Evolutionary conservation across 1,140 invertebrate genomes (phyloP), one percentile per base, ranked within the genome.

Genomic region (Lepidotrigona ventralis): DNA sequence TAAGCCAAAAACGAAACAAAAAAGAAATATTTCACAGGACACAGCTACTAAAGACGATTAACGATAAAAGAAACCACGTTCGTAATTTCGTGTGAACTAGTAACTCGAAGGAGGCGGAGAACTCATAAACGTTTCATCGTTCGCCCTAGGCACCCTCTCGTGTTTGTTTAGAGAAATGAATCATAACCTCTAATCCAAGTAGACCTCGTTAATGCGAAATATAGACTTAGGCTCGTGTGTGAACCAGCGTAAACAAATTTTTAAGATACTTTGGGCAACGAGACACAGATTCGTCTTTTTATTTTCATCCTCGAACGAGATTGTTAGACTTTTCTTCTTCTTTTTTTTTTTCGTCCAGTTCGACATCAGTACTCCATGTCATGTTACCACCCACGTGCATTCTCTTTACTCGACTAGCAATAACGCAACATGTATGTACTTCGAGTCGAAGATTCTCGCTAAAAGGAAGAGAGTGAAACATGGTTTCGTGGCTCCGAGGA

Each of bases 161-260:
- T 92, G 90, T 90, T 89, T 90, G 89, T 92, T 92, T 92, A 93
- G 92, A 85, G 74, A 87, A 88, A 87, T 89, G 70, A 85, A 82
- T 84, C 85, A 81, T 88, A 66, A 83, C 88, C 86, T 85, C 75
- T 69, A 70, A 83, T 74, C 76, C 80, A 63, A 77, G 76, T 90
- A 90, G 86, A 85, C 39, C 39, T 88, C 86, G 83, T 89, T 86
- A 86, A 86, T 81, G 81, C 84, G 83, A 86, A 46, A 26, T 46
- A 26, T 91, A 91, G 86, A 84, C 56, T 79, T 90, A 89, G 86
- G 78, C 82, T 81, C 88, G 80, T 84, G 85, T 81, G 90, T 88
- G 89, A 87, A 87, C 87, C 86, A 85, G 86, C 83, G 84, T 85
- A 78, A 83, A 84, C 79, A 83, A 82, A 86, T 87, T 82, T 81